phyloP scores from a whole-genome alignment of 2,888 invertebrate genomes.

The Tetragonisca angustula region DNA sequence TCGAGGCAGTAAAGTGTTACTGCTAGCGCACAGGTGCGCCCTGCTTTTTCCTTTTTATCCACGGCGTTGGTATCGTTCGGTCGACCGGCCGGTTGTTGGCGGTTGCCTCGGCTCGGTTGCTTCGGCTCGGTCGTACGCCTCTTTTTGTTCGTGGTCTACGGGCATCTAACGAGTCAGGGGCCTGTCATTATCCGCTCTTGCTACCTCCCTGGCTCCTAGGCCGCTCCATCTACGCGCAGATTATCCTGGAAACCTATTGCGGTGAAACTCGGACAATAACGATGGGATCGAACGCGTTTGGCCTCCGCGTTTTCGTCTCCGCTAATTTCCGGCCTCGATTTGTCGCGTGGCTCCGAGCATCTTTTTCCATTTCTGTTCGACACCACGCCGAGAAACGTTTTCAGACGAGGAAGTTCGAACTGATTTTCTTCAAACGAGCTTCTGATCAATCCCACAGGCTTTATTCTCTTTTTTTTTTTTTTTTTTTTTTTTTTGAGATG shows the following conservation, averaged over 20 bases:
- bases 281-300: constrained; percentile 76
- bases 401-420: neutral
- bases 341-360: constrained; percentile 42
- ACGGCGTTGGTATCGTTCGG: constrained; percentile 58
- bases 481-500: too few relatives aligned
- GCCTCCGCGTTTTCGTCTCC: too few relatives aligned
- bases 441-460: neutral
- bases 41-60: constrained; percentile 77
- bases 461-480: neutral
- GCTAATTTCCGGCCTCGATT: constrained; percentile 54
- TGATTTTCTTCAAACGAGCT: constrained; percentile 6
- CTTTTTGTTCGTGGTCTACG: constrained; percentile 76
- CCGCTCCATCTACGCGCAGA: constrained; percentile 75
- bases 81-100: constrained; percentile 45
- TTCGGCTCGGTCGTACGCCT: constrained; percentile 61
- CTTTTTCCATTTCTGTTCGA: neutral
- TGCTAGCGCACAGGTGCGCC: constrained; percentile 81
- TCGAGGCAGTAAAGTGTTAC: constrained; percentile 82
- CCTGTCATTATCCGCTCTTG: constrained; percentile 82
- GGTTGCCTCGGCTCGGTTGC: constrained; percentile 51
- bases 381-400: neutral
- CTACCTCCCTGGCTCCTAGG: constrained; percentile 69
- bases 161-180: constrained; percentile 80
- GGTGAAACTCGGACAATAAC: constrained; percentile 81
- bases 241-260: constrained; percentile 81